phyloP scores from a whole-genome alignment of 2,797 vertebrate species.

The Hemitrygon akajei region DNA sequence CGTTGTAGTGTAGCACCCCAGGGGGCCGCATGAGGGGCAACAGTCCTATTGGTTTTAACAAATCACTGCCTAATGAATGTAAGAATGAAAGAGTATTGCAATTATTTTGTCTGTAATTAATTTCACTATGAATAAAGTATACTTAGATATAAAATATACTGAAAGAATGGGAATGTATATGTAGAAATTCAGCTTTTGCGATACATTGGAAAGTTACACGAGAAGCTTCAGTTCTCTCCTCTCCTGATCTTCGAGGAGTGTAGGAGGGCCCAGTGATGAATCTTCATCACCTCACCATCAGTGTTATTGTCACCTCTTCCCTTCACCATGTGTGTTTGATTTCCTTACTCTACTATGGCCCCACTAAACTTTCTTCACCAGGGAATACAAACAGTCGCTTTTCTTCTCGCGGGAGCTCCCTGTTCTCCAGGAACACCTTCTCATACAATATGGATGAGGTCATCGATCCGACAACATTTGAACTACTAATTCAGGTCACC shows the following conservation, averaged over 20 bases:
- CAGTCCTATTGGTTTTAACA: no score
- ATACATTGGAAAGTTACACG: no score
- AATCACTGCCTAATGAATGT: no score
- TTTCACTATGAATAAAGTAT: no score
- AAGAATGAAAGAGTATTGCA: no score
- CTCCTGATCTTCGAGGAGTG: no score
- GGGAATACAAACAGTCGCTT: conserved; percentile 52
- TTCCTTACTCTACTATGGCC: no score
- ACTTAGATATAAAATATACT: background rate
- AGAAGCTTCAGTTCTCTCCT: background rate
- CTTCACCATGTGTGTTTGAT: background rate
- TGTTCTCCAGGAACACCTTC: conserved; percentile 42
- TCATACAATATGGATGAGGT: conserved; percentile 39
- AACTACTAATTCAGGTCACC: conserved; percentile 49
- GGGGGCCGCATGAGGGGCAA: no score
- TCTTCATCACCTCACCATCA: no score
- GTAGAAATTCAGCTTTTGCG: background rate
- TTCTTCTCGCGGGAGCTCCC: conserved; percentile 35
- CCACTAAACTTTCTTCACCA: conserved; percentile 38
- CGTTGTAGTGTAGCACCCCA: no score
- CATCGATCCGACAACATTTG: conserved; percentile 44
- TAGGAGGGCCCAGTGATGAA: background rate
- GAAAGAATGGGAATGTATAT: background rate
- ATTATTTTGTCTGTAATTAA: no score
- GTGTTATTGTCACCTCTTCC: no score